Conservation (phyloP, 2,888 invertebrate species). For the Holacanthella duospinosa region DNA sequence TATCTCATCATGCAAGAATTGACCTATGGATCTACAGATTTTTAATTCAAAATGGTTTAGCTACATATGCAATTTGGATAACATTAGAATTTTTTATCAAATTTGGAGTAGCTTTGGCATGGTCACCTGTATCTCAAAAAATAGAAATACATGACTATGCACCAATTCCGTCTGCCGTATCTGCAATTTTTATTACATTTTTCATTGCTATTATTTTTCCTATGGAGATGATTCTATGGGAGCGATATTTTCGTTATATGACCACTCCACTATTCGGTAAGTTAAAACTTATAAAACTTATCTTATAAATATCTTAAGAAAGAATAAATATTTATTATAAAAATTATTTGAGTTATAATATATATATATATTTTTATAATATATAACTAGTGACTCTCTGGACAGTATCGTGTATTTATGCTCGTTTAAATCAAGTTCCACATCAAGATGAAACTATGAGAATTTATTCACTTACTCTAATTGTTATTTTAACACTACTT, state of each 20-base stretch:
- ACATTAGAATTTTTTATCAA: constrained; percentile 10
- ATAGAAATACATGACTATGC: background rate
- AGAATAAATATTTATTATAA: background rate
- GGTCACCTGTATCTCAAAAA: background rate
- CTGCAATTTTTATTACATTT: constrained; percentile 12
- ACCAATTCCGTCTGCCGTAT: constrained; percentile 10
- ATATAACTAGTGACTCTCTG: constrained; percentile 11
- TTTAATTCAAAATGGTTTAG: constrained; percentile 16
- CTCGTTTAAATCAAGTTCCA: background rate
- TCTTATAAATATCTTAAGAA: too few species aligned
- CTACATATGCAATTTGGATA: constrained; percentile 7
- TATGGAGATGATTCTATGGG: constrained; percentile 13
- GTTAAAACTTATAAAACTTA: too few species aligned
- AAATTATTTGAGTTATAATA: too few species aligned
- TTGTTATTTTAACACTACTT: background rate
- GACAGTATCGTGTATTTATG: constrained; percentile 7
- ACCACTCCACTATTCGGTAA: constrained; percentile 12
- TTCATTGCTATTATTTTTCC: constrained; percentile 14
- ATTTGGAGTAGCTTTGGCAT: constrained; percentile 4
- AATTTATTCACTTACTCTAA: constrained; percentile 9
- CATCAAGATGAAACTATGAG: constrained; percentile 11
- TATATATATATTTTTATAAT: constrained; percentile 1
- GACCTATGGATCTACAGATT: constrained; percentile 17
- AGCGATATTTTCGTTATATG: constrained; percentile 13
- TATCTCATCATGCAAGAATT: constrained; percentile 6